Conservation (phyloP, 2,797 vertebrate species). For the Neosilurus mollespiculum region DNA sequence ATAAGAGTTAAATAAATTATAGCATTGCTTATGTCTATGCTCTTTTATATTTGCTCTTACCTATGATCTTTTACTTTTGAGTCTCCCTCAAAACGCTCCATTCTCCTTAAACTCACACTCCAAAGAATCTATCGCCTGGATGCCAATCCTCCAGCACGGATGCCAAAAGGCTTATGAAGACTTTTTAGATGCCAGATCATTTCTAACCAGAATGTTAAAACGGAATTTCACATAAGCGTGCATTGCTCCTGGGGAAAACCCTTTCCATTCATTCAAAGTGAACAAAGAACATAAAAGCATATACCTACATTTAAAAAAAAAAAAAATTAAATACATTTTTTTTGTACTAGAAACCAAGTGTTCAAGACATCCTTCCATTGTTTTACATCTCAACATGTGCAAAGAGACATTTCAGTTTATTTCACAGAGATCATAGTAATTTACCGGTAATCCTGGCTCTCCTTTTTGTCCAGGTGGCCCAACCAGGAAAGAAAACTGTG, state of each 20-base stretch:
- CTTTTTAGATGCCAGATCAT: slow-evolving; percentile 50
- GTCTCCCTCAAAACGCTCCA: not conserved
- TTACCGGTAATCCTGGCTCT: slow-evolving; percentile 86
- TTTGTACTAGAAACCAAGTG: not conserved
- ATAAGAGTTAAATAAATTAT: not conserved
- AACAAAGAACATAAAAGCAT: not conserved
- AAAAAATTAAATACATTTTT: not conserved
- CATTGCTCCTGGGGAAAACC: slow-evolving; percentile 28
- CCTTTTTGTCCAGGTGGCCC: slow-evolving; percentile 87
- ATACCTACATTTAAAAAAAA: not conserved
- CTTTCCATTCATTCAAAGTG: slow-evolving; percentile 22
- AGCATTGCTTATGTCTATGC: not conserved
- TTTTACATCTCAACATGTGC: not conserved
- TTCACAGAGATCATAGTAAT: slow-evolving; percentile 54
- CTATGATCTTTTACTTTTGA: not conserved
- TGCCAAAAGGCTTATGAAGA: slow-evolving; percentile 50
- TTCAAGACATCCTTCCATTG: not conserved
- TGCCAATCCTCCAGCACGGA: slow-evolving; percentile 53
- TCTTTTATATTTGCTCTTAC: slow-evolving; percentile 2
- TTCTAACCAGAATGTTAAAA: slow-evolving; percentile 61
- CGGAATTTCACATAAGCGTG: slow-evolving; percentile 53
- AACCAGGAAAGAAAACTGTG: slow-evolving; percentile 77
- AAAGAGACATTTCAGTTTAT: slow-evolving; percentile 50
- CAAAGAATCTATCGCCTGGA: slow-evolving; percentile 65
- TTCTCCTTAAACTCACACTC: slow-evolving; percentile 17